Conservation (phyloP, 2,888 invertebrate species). For the Nomada flava region DNA sequence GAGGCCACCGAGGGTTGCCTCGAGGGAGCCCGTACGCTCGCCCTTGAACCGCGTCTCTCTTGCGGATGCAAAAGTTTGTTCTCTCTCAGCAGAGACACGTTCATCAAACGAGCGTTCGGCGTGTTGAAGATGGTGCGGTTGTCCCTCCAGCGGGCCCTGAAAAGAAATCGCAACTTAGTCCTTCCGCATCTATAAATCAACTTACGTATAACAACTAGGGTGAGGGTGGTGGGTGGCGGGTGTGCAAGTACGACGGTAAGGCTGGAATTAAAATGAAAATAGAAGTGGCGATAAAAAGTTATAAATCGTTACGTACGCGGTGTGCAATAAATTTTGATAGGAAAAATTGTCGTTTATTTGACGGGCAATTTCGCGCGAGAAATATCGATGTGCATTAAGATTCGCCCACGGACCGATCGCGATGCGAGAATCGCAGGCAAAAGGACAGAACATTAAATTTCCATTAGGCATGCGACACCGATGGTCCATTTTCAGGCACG, state of each 20-base stretch:
- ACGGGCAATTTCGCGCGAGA: no score
- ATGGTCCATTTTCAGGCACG: neutral
- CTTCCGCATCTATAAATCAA: no score
- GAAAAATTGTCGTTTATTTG: no score
- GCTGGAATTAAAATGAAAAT: no score
- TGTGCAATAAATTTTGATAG: no score
- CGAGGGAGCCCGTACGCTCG: slow-evolving; percentile 92
- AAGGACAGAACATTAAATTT: slow-evolving; percentile 20
- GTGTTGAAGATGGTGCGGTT: slow-evolving; percentile 97
- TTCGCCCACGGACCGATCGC: neutral
- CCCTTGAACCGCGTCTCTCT: slow-evolving; percentile 92
- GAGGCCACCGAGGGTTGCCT: slow-evolving; percentile 95
- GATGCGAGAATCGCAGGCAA: neutral
- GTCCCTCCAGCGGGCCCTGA: slow-evolving; percentile 95
- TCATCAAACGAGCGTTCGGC: slow-evolving; percentile 96
- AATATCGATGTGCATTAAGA: neutral
- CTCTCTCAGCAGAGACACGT: slow-evolving; percentile 93
- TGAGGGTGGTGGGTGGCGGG: no score
- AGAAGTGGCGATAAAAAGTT: no score
- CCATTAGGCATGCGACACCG: slow-evolving; percentile 6
- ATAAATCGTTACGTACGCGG: no score
- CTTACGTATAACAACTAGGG: no score
- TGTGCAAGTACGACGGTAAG: no score
- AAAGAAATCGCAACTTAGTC: slow-evolving; percentile 73
- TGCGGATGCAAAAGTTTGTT: slow-evolving; percentile 91